A percentile compares a stretch with the other conserved stretches of the same genome.
These are phyloP conservation scores for Mongoloraphidia duomilia DNA, from an alignment of 2,888 invertebrate genomes.

Conservation along the genomic window DNA sequence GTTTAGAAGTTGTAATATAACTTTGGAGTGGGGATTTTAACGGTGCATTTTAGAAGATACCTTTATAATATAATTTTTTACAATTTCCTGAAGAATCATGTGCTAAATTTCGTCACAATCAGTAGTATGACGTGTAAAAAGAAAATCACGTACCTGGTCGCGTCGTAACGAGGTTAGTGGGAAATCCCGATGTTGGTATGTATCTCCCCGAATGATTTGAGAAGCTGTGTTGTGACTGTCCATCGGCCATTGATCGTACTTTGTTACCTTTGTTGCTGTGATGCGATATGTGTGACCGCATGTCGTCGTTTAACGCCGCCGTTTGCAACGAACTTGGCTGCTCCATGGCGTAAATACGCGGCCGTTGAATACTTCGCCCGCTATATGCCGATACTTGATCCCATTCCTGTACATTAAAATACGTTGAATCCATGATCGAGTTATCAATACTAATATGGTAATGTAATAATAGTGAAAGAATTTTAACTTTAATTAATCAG, in stretches of 20 bases:
- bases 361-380: conserved; percentile 76
- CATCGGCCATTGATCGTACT: conserved; percentile 66
- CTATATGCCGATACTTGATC: conserved; percentile 84
- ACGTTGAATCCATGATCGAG: background rate
- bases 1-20: no score
- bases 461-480: no score
- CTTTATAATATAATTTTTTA: background rate
- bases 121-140: background rate
- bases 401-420: conserved; percentile 44
- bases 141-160: conserved; percentile 39
- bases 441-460: no score
- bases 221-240: conserved; percentile 81
- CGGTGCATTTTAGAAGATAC: background rate
- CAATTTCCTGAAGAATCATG: background rate
- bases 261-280: conserved; percentile 53
- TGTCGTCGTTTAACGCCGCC: conserved; percentile 43
- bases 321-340: conserved; percentile 37
- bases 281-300: conserved; percentile 49
- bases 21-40: background rate
- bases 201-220: conserved; percentile 70
- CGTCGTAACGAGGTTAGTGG: conserved; percentile 62
- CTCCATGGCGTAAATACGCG: conserved; percentile 67
- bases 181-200: conserved; percentile 47
- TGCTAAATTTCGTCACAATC: background rate
- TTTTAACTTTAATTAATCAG: no score